Evolutionary conservation across 2,113 vertebrate species (phyloP).

Genomic region (Melanerpes aurifrons): DNA sequence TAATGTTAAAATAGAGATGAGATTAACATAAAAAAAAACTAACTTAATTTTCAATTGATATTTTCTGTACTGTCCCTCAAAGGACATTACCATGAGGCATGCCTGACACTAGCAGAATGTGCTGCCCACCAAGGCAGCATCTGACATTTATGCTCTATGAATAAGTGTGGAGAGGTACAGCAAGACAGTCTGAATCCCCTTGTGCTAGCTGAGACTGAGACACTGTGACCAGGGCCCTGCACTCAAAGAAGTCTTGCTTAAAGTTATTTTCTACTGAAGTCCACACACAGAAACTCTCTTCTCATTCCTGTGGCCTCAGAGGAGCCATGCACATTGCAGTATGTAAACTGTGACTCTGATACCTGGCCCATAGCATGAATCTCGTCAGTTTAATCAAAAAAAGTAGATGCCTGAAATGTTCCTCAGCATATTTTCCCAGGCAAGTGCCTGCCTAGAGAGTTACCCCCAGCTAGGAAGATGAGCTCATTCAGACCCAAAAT

Average conservation of each 20-base stretch:
- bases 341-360: not conserved
- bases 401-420: not conserved
- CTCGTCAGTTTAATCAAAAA: rapidly evolving
- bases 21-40: not conserved
- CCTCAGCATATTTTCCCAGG: not conserved
- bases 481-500: not conserved
- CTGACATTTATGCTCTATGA: rapidly evolving
- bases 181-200: no score
- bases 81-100: not conserved
- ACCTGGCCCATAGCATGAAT: not conserved
- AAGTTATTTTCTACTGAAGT: not conserved
- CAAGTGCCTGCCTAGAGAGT: not conserved
- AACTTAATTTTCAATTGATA: not conserved
- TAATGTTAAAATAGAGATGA: not conserved
- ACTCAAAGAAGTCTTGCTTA: not conserved
- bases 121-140: not conserved
- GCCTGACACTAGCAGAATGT: not conserved
- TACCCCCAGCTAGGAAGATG: not conserved
- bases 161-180: not conserved
- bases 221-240: not conserved
- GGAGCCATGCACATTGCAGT: rapidly evolving
- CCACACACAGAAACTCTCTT: not conserved
- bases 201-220: not conserved
- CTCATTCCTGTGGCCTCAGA: not conserved
- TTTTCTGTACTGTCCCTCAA: not conserved